Evolutionary conservation across 2,113 vertebrate species (phyloP).

Genomic region (Muntiacus reevesi): DNA sequence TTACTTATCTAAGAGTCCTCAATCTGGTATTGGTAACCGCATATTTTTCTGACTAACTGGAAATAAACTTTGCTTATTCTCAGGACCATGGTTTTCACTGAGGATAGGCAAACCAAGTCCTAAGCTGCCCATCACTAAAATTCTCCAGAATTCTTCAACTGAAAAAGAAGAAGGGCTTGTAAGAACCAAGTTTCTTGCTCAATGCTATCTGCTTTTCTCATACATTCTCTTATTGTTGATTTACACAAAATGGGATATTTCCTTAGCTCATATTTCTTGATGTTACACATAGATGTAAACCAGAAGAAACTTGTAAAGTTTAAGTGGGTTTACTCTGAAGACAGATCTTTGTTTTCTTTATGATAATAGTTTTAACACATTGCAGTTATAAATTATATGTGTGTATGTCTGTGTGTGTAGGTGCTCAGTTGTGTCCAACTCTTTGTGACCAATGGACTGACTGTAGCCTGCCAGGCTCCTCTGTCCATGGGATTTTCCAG

Average conservation of each 20-base stretch:
- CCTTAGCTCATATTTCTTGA: not conserved
- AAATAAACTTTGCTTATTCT: not conserved
- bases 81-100: not conserved
- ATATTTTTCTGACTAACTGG: not conserved
- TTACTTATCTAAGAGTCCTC: not conserved
- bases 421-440: not conserved
- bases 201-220: not conserved
- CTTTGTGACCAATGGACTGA: not conserved
- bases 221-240: not conserved
- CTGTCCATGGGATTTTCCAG: not conserved
- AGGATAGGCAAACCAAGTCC: not conserved
- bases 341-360: not conserved
- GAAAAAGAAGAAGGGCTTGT: not conserved
- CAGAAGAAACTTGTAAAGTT: not conserved
- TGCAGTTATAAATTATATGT: not conserved
- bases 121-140: not conserved
- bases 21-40: not conserved
- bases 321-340: not conserved
- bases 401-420: not conserved
- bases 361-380: not conserved
- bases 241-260: not conserved
- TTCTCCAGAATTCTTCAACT: not conserved
- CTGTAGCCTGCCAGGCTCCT: not conserved
- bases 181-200: not conserved
- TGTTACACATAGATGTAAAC: not conserved